A percentile compares a stretch with the other conserved stretches of the same genome.
Conservation (phyloP, 1,140 invertebrate species). For the Sipha flava region DNA sequence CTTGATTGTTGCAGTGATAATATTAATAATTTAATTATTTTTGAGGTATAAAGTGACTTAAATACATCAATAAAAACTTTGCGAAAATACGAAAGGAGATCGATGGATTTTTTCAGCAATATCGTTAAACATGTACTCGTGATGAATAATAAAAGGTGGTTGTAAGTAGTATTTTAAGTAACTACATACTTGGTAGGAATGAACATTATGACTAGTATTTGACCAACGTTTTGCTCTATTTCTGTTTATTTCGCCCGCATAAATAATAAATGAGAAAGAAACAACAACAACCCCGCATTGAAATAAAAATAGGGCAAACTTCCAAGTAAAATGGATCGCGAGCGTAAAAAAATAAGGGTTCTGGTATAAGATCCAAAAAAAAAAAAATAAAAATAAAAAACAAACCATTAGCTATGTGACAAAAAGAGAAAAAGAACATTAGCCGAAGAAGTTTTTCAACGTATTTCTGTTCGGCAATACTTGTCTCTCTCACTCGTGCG, state of each 20-base stretch:
- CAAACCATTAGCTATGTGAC: slow-evolving; percentile 2
- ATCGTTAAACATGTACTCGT: neutral
- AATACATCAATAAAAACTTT: too few species aligned
- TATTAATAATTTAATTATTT: too few species aligned
- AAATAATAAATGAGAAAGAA: neutral
- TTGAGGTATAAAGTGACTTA: too few species aligned
- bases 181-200: neutral
- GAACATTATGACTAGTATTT: slow-evolving; percentile 2
- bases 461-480: neutral
- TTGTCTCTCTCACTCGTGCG: neutral
- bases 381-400: neutral
- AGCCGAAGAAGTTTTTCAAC: neutral
- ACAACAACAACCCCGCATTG: slow-evolving; percentile 1
- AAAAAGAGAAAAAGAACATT: slow-evolving; percentile 15
- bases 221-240: neutral
- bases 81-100: neutral
- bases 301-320: slow-evolving; percentile 28
- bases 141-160: neutral
- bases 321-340: slow-evolving; percentile 6
- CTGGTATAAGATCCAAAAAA: slow-evolving; percentile 4
- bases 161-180: neutral
- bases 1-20: too few species aligned
- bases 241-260: slow-evolving; percentile 12
- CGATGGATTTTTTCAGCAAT: neutral
- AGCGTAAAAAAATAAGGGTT: slow-evolving; percentile 11